phyloP scores from a whole-genome alignment of 2,888 invertebrate genomes.

The Tachina fera region DNA sequence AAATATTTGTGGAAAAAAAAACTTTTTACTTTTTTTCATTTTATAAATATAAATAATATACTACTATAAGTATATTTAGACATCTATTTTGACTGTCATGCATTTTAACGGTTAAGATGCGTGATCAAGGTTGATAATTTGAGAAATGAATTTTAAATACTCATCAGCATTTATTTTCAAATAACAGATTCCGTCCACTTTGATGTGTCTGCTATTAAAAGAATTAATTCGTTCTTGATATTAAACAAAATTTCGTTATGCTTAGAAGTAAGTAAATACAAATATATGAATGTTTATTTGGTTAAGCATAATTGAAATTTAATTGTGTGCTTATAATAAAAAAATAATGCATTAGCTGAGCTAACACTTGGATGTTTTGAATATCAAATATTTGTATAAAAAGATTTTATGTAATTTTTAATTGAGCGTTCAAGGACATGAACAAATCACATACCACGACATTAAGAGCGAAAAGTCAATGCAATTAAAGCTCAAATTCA shows the following conservation, averaged over 20 bases:
- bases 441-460: too few relatives aligned
- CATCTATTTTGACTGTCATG: conserved; percentile 36
- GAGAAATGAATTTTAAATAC: conserved; percentile 11
- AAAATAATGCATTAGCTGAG: neutral
- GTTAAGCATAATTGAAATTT: neutral
- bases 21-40: neutral
- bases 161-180: conserved; percentile 19
- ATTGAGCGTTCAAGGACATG: too few relatives aligned
- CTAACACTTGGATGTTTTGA: too few relatives aligned
- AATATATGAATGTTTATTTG: neutral
- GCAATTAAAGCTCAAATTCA: too few relatives aligned
- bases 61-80: neutral
- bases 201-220: neutral
- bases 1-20: neutral
- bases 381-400: too few relatives aligned
- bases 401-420: too few relatives aligned
- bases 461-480: too few relatives aligned
- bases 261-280: too few relatives aligned
- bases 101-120: conserved; percentile 54
- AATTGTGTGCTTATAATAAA: neutral
- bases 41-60: neutral
- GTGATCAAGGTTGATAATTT: conserved; percentile 58
- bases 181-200: conserved; percentile 25
- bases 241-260: neutral
- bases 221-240: neutral